A percentile compares a stretch with the other conserved stretches of the same genome.
Evolutionary conservation across 2,113 vertebrate species (phyloP).

Genomic region (Xyliphius kryptos): DNA sequence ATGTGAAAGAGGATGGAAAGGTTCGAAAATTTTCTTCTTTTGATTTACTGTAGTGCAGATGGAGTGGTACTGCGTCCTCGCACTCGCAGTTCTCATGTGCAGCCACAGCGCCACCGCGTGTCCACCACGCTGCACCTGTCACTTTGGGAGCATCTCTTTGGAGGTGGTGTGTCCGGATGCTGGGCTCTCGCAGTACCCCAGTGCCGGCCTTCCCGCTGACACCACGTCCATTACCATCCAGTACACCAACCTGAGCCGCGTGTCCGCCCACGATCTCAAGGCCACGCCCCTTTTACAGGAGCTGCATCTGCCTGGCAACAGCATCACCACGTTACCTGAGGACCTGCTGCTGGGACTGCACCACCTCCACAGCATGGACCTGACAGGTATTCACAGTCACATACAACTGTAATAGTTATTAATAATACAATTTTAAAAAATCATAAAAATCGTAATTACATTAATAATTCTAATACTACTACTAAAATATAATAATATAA

Average conservation of each 20-base stretch:
- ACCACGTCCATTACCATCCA: slow-evolving; percentile 66
- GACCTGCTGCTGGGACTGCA: slow-evolving; percentile 57
- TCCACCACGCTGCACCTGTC: slow-evolving; percentile 58
- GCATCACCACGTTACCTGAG: slow-evolving; percentile 54
- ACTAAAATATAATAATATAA: too few relatives aligned
- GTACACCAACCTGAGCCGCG: slow-evolving; percentile 66
- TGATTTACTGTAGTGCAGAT: slow-evolving; percentile 40
- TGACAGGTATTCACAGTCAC: slow-evolving; percentile 50
- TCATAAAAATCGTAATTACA: too few relatives aligned
- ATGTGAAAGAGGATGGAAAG: too few relatives aligned
- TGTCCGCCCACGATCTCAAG: slow-evolving; percentile 51
- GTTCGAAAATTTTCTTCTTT: background rate
- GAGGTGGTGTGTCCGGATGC: slow-evolving; percentile 63
- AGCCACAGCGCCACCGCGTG: slow-evolving; percentile 48
- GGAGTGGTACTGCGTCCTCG: slow-evolving; percentile 34
- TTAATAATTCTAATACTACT: too few relatives aligned
- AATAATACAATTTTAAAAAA: too few relatives aligned
- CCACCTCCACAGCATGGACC: slow-evolving; percentile 66
- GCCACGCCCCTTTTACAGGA: slow-evolving; percentile 58
- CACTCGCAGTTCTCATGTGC: slow-evolving; percentile 44
- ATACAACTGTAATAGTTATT: too few relatives aligned
- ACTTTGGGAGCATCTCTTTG: slow-evolving; percentile 39
- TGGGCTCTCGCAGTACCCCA: slow-evolving; percentile 58
- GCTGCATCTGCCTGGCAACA: slow-evolving; percentile 75
- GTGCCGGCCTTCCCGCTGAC: slow-evolving; percentile 42